phyloP scores from a whole-genome alignment of 2,113 vertebrate species.

The Plotosus lineatus region DNA sequence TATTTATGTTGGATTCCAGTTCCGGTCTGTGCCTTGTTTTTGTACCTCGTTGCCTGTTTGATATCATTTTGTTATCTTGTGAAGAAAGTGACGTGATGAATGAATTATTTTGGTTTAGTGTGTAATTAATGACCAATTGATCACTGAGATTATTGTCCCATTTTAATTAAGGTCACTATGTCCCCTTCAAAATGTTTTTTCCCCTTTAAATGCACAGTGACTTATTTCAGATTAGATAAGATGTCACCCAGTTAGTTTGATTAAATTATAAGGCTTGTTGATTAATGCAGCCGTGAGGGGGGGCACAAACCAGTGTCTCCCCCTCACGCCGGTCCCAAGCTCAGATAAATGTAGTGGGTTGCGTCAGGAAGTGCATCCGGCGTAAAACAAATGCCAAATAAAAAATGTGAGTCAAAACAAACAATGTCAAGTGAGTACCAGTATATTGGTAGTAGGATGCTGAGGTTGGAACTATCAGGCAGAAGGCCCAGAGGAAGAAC shows the following conservation, averaged over 20 bases:
- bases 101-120: conserved; percentile 61
- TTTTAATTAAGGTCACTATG: conserved; percentile 47
- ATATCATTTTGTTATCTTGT: conserved; percentile 59
- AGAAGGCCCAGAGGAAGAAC: no score
- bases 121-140: conserved; percentile 65
- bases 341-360: no score
- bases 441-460: no score
- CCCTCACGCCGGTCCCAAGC: no score
- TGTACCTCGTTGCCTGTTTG: neutral
- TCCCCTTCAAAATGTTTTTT: neutral
- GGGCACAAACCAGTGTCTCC: no score
- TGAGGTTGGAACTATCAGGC: no score
- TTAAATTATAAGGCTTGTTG: conserved; percentile 3
- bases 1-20: neutral
- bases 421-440: no score
- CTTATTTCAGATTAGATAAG: neutral
- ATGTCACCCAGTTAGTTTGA: neutral
- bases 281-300: no score
- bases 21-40: neutral
- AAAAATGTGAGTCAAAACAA: no score
- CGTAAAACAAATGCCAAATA: no score
- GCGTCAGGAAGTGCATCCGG: no score
- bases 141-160: conserved; percentile 46
- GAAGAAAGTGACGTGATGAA: conserved; percentile 53
- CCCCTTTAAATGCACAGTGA: neutral